These are phyloP conservation scores for Coregonus clupeaformis DNA, from an alignment of 2,113 vertebrate species.

Conservation along the genomic window DNA sequence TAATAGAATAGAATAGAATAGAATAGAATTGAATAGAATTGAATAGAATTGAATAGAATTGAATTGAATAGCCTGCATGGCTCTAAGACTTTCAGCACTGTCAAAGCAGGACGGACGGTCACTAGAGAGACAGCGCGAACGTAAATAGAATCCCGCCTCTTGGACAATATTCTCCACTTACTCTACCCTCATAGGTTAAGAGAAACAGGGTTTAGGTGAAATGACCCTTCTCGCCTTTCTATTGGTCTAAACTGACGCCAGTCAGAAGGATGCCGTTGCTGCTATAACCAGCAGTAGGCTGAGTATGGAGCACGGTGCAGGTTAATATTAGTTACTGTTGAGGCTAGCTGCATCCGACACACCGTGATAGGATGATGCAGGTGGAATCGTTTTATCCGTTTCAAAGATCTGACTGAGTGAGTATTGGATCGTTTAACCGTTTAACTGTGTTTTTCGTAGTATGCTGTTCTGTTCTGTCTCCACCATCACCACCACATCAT, in stretches of 20 bases:
- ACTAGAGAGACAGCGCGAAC: constrained; percentile 25
- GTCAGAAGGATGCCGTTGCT: constrained; percentile 60
- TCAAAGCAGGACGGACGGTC: background rate
- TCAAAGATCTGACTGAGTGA: constrained; percentile 44
- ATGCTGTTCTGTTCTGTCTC: constrained; percentile 44
- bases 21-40: too few species aligned
- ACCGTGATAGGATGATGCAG: constrained; percentile 47
- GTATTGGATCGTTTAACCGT: constrained; percentile 40
- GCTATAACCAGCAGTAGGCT: constrained; percentile 63
- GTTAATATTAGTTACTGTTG: constrained; percentile 52
- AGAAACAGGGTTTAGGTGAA: constrained; percentile 6
- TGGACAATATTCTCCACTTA: background rate
- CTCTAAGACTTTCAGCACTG: background rate
- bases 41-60: too few species aligned
- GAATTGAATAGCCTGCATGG: background rate
- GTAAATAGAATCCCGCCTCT: constrained; percentile 17
- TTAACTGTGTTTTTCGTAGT: constrained; percentile 28
- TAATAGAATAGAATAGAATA: too few species aligned
- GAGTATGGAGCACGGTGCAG: constrained; percentile 51
- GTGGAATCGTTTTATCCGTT: constrained; percentile 46
- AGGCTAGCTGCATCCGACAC: constrained; percentile 53
- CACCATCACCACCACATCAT: constrained; percentile 44
- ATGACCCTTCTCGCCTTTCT: constrained; percentile 11
- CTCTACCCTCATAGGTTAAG: background rate
- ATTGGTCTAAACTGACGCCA: constrained; percentile 62